Evolutionary conservation across 2,797 vertebrate genomes (phyloP).

Genomic region (Coluber constrictor): DNA sequence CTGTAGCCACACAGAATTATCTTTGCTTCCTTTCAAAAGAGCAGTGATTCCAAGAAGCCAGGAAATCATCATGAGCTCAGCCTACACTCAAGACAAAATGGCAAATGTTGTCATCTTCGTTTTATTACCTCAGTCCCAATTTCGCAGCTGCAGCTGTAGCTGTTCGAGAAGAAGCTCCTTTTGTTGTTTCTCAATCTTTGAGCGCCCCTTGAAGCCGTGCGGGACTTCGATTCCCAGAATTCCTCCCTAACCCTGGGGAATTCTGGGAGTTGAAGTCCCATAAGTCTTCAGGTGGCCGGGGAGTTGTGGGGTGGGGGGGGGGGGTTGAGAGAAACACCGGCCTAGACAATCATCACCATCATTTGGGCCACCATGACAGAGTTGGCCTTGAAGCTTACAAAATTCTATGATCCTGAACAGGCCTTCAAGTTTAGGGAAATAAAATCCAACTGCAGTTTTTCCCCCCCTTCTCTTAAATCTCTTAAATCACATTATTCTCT

Average conservation of each 20-base stretch:
- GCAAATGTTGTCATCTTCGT: neutral
- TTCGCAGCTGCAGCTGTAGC: neutral
- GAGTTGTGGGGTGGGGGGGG: too few species aligned
- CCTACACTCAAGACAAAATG: neutral
- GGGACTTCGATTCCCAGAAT: neutral
- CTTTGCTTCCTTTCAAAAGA: neutral
- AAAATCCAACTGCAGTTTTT: neutral
- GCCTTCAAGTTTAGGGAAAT: neutral
- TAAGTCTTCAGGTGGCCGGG: accelerated
- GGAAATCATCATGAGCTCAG: neutral
- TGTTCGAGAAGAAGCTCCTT: neutral
- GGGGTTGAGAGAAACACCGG: neutral
- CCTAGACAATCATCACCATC: neutral
- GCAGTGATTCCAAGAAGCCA: conserved; percentile 14
- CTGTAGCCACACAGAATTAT: neutral
- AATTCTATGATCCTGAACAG: neutral
- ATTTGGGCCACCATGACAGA: neutral
- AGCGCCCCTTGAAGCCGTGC: neutral
- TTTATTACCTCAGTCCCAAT: neutral
- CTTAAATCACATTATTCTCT: neutral
- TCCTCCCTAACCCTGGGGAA: neutral
- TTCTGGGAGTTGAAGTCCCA: neutral
- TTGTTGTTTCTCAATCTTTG: neutral
- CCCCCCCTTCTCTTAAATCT: neutral
- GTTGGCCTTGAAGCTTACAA: neutral